Percentiles rank a stretch among this genome's conserved stretches.
Conservation (phyloP, 2,113 vertebrate genomes). For the Percopsis transmontana region DNA sequence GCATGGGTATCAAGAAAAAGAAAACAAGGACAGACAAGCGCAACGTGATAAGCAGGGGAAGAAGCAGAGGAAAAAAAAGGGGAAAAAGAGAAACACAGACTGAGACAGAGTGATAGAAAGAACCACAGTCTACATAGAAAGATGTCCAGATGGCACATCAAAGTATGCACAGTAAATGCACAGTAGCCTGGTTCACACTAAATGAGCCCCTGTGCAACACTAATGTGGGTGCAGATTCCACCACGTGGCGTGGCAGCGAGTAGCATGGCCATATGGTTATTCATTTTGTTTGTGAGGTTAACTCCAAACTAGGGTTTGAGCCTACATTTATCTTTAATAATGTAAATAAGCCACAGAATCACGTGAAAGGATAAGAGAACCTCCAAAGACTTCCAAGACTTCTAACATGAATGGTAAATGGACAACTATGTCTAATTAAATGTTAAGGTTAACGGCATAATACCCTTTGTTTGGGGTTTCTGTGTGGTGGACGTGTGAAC, state of each 20-base stretch:
- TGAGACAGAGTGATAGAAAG: conserved; percentile 41
- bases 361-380: too few species aligned
- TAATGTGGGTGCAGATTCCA: neutral
- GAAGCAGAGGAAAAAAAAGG: conserved; percentile 25
- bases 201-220: neutral
- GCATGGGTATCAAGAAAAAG: conserved; percentile 35
- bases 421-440: neutral
- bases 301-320: too few species aligned
- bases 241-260: neutral
- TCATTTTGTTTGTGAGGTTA: too few species aligned
- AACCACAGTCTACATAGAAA: conserved; percentile 31
- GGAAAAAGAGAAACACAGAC: conserved; percentile 30
- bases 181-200: neutral
- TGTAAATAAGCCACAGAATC: too few species aligned
- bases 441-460: too few species aligned
- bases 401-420: too few species aligned
- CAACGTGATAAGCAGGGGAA: conserved; percentile 11
- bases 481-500: conserved; percentile 8
- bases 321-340: too few species aligned
- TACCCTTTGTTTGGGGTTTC: neutral
- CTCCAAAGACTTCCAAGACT: too few species aligned
- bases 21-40: conserved; percentile 50
- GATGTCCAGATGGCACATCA: conserved; percentile 30
- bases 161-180: conserved; percentile 20
- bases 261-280: too few species aligned